Percentiles rank a stretch among this genome's conserved stretches.
Evolutionary conservation across 2,797 vertebrate genomes (phyloP).

Genomic region (Coregonus suidteri): DNA sequence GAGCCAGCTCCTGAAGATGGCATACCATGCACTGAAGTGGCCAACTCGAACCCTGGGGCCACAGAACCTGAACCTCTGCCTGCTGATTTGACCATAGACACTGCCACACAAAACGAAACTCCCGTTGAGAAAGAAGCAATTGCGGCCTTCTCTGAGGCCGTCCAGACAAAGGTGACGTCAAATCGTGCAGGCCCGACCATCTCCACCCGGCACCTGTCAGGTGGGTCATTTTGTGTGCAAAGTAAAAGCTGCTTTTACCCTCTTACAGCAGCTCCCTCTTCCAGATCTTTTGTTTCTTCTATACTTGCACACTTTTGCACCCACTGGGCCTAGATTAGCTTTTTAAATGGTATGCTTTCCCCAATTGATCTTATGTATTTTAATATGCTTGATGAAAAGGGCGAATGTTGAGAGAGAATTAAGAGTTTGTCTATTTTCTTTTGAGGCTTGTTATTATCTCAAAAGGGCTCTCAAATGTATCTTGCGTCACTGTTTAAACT

Average conservation of each 20-base stretch:
- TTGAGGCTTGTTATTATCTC: too few relatives aligned
- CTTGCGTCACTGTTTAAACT: not conserved
- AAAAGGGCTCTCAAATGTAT: not conserved
- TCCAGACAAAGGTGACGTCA: slow-evolving; percentile 61
- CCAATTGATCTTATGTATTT: too few relatives aligned
- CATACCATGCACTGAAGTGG: not conserved
- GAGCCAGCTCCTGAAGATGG: not conserved
- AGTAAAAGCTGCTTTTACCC: slow-evolving; percentile 5
- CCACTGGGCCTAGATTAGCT: too few relatives aligned
- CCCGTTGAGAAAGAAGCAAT: slow-evolving; percentile 54
- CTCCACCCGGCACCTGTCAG: slow-evolving; percentile 70
- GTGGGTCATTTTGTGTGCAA: slow-evolving; percentile 66
- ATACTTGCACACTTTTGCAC: not conserved
- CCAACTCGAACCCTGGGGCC: slow-evolving; percentile 9
- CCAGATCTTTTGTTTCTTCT: slow-evolving; percentile 13
- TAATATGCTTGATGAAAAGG: too few relatives aligned
- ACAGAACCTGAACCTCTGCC: slow-evolving; percentile 10
- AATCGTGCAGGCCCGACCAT: slow-evolving; percentile 55
- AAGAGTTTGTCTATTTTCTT: too few relatives aligned
- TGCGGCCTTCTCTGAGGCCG: slow-evolving; percentile 54
- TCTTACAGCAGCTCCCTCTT: slow-evolving; percentile 2
- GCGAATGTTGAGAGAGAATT: too few relatives aligned
- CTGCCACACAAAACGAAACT: slow-evolving; percentile 47
- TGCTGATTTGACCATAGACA: slow-evolving; percentile 18
- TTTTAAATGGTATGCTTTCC: too few relatives aligned